Base-by-base conservation (phyloP, 2,113 vertebrate genomes). In the Herpetotheres cachinnans region DNA sequence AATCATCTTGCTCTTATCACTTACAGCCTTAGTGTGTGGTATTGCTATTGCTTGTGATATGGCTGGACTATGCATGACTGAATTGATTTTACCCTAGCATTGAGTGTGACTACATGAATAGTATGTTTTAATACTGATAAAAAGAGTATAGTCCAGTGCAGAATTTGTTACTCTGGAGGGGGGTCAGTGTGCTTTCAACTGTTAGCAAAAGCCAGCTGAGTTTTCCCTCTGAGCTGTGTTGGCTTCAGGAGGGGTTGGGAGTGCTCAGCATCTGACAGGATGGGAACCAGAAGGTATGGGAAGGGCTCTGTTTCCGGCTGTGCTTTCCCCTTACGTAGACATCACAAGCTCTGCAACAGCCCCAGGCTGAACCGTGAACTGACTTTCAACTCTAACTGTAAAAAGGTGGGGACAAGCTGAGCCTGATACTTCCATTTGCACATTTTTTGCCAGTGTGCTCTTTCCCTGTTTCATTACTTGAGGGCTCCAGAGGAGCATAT, bases 1-100 rank as follows among this genome's bases (percentile, higher is more conserved):
- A 97, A 97, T 66, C 86, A 94, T 97, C 86, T 97, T 95, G 95
- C 96, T 97, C 74, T 96, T 93, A 93, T 22, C 79, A 38, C 50
- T 88, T 93, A 65, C n/a, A 59, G 65, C 66, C 49, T 65, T 90
- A 47, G 42, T 86, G 72, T 86, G 69, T 97, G 83, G 24, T 89
- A 10, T 95, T 91, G 38, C 42, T 81, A 0, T 69, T 87, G 59
- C 47, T 90, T 1, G 3, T 73, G 65, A 17, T 44, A 2, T 10
- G 19, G 55, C 65, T 84, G 80, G 47, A 13, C 18, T 73, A 10
- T 30, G 59, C 25, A 15, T n/a, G 40, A 40, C 78, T 66, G 67
- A 67, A 46, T 40, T 80, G 54, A 46, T 71, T 78, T 55, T n/a
- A 87, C 30, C 91, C 32, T 69, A 59, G 58, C 32, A 24, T 5